A percentile compares a stretch with the other conserved stretches of the same genome.
These are phyloP conservation scores for Acleris emargana DNA, from an alignment of 2,888 invertebrate genomes.

Conservation along the genomic window DNA sequence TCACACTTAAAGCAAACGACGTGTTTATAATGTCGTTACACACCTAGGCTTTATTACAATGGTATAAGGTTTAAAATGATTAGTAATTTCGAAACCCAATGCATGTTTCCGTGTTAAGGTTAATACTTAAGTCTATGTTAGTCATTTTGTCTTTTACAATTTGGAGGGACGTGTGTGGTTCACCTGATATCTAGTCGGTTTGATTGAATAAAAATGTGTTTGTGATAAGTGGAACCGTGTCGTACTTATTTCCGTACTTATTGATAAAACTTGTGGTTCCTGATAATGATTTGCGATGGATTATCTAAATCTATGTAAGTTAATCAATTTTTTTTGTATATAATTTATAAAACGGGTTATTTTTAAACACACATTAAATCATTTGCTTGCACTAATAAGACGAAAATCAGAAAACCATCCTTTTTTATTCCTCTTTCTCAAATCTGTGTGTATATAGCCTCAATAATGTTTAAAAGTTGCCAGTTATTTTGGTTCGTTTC, in stretches of 20 bases:
- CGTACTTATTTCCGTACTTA: neutral
- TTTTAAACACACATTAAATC: too few species aligned
- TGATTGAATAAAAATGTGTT: too few species aligned
- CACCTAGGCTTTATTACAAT: neutral
- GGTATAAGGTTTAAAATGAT: neutral
- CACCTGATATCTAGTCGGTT: too few species aligned
- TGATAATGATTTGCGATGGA: neutral
- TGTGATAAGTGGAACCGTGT: too few species aligned
- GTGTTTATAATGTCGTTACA: neutral
- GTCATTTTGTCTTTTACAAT: neutral
- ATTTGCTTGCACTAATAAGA: too few species aligned
- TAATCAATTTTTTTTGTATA: too few species aligned
- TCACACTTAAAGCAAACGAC: neutral
- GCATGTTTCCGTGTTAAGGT: neutral
- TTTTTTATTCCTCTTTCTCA: too few species aligned
- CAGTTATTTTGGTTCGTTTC: slow-evolving; percentile 3
- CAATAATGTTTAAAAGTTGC: neutral
- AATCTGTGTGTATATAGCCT: neutral
- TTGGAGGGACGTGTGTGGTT: neutral
- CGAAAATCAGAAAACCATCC: too few species aligned
- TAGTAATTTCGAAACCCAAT: neutral
- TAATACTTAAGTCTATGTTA: neutral
- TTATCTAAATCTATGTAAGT: too few species aligned
- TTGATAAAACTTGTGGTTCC: neutral
- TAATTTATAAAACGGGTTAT: too few species aligned